Percentiles rank a stretch among this genome's conserved stretches.
Conservation (phyloP, 1,140 invertebrate genomes). For the Apocrypta bakeri region DNA sequence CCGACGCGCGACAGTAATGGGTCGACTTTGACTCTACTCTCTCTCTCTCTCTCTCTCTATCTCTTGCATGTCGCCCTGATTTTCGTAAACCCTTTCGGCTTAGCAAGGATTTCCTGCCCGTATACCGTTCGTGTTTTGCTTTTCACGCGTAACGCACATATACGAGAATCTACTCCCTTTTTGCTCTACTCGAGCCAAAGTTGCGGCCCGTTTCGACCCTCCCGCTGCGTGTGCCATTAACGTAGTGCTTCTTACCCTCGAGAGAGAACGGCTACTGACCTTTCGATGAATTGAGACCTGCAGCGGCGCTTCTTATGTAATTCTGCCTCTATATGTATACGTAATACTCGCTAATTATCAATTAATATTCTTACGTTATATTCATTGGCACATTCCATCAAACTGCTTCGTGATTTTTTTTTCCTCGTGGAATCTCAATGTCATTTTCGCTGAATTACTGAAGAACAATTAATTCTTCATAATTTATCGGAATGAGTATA, state of each 20-base stretch:
- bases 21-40: too few species aligned
- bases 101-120: conserved; percentile 60
- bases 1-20: conserved; percentile 37
- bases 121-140: conserved; percentile 58
- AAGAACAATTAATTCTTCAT: too few species aligned
- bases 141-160: not conserved
- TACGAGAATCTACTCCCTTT: not conserved
- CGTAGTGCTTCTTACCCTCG: conserved; percentile 55
- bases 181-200: not conserved
- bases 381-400: too few species aligned
- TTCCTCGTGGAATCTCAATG: too few species aligned
- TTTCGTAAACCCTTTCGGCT: conserved; percentile 69
- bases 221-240: conserved; percentile 62
- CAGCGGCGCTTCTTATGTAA: conserved; percentile 22
- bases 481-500: too few species aligned
- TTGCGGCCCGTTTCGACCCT: conserved; percentile 57
- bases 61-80: conserved; percentile 57
- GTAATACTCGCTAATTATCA: not conserved
- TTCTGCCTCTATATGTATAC: not conserved
- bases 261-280: conserved; percentile 60
- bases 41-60: too few species aligned
- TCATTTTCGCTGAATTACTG: too few species aligned
- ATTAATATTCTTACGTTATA: conserved; percentile 23
- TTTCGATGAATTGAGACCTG: conserved; percentile 56
- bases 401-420: not conserved